Evolutionary conservation across 2,113 vertebrate genomes (phyloP), one percentile per base, ranked within the genome.

Genomic region (Heterocephalus glaber): DNA sequence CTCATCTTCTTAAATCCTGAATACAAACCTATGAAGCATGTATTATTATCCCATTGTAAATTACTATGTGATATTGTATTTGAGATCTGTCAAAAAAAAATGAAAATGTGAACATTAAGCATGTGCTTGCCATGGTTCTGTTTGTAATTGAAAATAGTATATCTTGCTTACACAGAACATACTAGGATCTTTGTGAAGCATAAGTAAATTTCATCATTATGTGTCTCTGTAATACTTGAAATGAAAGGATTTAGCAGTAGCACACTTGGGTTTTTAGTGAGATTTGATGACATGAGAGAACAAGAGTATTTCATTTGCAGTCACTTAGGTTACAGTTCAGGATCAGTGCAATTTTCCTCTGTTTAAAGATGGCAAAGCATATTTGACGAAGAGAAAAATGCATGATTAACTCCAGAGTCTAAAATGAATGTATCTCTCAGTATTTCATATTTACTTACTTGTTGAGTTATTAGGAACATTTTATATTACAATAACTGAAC

Each of bases 41-140:
- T 28, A 58, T 28, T 61, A n/a, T 86, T 83, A 95, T 84, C 77
- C 63, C 19, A 13, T 80, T 76, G 17, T 47, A 86, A 94, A 56
- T 72, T 65, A 83, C 58, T 38, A 26, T 60, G 24, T 92, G 86
- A 61, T 22, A 41, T 82, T 30, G 20, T 74, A 83, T 96, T 95
- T 92, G 91, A 66, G 70, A 96, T 89, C 94, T 91, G 79, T 92
- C 86, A 90, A 84, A 94, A 95, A 58, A 44, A 95, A 89, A 68
- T 83, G 68, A 79, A 89, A 91, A 92, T 30, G 30, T 5, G 86
- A 86, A 61, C n/a, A 10, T 72, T 60, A 24, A 60, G n/a, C 66
- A 54, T 0, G 38, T 11, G 56, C 80, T 84, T 60, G 61, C 86
- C 26, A 44, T 79, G 19, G 56, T 49, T 95, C 60, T 95, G 12